Evolutionary conservation across 30 jellyfish, hydroid and myxozoan genomes (phyloP), one percentile per base, ranked within the genome.

Genomic region (Pelagia noctiluca): DNA sequence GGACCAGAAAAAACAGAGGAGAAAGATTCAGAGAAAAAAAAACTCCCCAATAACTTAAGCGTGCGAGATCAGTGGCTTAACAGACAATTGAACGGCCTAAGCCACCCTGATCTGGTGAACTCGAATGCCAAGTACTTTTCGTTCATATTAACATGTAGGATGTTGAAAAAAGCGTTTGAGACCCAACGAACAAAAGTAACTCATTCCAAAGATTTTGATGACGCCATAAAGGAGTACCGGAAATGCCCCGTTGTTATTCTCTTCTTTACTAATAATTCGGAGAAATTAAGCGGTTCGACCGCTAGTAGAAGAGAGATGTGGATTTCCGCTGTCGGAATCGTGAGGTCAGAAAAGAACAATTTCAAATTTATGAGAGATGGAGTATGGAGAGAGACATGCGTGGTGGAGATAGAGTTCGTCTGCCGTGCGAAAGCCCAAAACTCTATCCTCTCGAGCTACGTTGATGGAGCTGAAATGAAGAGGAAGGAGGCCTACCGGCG

Each of bases 21-120:
- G 62, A 32, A 24, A 4, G 80, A 18, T 26, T 10, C 33, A 19
- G 16, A 29, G 10, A 48, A 63, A 37, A 73, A 76, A 3, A 0
- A 57, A 16, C 32, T 19, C 4, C 34, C 88, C 3, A 19, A 35
- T 28, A 25, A 61, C 0, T 62, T 28, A 10, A 71, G 47, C 36
- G 82, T 63, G 19, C 37, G 84, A 46, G 37, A 70, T n/a, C 35
- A 22, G 42, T 82, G 92, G 92, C 25, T 49, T 2, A 24, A 36
- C 21, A 26, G 18, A 35, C 92, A 67, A 33, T 60, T 49, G 13
- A 34, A 42, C 3, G 92, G 92, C 35, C 61, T 82, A 8, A 25
- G 63, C 28, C 36, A 71, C 46, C 47, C 73, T 1, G 70, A 35
- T 34, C 18, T 82, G 8, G 86, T 66, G n/a, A 12, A 50, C 7